Percentiles rank a stretch among this genome's conserved stretches.
Evolutionary conservation across 2,888 invertebrate species (phyloP).

Genomic region (Julus scandinavius): DNA sequence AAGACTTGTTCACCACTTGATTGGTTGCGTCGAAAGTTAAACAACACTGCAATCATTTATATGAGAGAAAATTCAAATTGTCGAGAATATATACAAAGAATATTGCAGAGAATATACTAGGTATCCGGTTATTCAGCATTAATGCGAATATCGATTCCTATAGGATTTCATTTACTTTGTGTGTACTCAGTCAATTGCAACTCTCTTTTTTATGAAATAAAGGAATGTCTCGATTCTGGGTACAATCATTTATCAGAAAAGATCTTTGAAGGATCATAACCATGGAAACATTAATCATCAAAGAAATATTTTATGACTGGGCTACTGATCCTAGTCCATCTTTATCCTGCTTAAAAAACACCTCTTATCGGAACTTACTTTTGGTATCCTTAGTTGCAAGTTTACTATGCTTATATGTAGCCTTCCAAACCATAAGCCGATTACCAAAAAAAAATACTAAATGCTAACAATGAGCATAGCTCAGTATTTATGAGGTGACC

Average conservation of each 20-base stretch:
- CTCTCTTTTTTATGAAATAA: neutral
- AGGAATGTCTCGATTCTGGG: neutral
- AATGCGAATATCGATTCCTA: neutral
- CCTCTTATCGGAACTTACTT: neutral
- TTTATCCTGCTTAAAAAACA: neutral
- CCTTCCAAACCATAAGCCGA: neutral
- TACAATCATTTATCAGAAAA: neutral
- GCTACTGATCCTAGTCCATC: neutral
- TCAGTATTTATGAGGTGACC: too few relatives aligned
- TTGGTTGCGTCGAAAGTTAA: neutral
- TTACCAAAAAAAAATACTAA: neutral
- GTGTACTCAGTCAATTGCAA: neutral
- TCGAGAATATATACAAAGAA: neutral
- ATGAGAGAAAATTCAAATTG: neutral
- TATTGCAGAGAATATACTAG: too few relatives aligned
- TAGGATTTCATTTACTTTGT: neutral
- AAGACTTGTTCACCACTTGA: too few relatives aligned
- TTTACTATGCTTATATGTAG: too few relatives aligned
- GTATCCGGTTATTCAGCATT: neutral
- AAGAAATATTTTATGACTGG: neutral
- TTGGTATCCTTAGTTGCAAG: neutral
- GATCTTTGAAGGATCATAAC: neutral
- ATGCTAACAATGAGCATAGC: too few relatives aligned
- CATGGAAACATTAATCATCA: constrained; percentile 30
- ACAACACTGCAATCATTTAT: neutral